These are phyloP conservation scores for Eurytoma californica DNA, from an alignment of 2,888 invertebrate species.

Conservation along the genomic window DNA sequence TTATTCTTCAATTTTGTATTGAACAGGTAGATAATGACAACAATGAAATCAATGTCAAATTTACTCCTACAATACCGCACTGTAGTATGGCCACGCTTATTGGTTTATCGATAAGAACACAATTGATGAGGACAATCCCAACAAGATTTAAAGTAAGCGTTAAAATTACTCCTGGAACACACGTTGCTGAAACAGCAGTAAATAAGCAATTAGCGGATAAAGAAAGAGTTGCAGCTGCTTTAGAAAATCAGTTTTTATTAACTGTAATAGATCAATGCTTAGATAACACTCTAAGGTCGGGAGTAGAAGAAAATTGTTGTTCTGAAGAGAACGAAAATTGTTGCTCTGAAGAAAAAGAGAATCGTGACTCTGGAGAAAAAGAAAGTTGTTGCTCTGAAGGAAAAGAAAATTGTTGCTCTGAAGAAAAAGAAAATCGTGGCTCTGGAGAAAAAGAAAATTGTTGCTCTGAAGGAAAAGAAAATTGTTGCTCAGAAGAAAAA, in stretches of 20 bases:
- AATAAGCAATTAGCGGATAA: constrained; percentile 99
- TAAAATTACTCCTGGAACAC: constrained; percentile 92
- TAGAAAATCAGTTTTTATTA: constrained; percentile 94
- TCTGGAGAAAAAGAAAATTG: not conserved
- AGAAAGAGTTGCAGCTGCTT: constrained; percentile 96
- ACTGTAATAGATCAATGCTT: constrained; percentile 97
- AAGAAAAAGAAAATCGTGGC: no score
- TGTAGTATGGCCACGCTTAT: constrained; percentile 98
- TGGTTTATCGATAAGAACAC: constrained; percentile 94
- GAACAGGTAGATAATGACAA: constrained; percentile 83
- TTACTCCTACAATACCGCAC: constrained; percentile 99
- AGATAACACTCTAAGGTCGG: constrained; percentile 52
- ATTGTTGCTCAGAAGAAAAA: no score
- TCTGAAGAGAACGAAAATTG: not conserved
- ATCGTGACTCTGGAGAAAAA: not conserved
- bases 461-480: no score
- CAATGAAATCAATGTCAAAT: constrained; percentile 85
- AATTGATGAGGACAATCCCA: constrained; percentile 89
- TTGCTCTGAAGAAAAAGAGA: not conserved
- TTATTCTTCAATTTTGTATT: not conserved
- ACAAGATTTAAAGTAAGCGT: constrained; percentile 91
- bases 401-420: not conserved
- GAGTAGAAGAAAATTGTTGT: constrained; percentile 19
- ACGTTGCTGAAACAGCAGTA: constrained; percentile 92
- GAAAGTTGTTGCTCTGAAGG: not conserved